Conservation (phyloP, 2,113 vertebrate genomes). For the Herpetotheres cachinnans region DNA sequence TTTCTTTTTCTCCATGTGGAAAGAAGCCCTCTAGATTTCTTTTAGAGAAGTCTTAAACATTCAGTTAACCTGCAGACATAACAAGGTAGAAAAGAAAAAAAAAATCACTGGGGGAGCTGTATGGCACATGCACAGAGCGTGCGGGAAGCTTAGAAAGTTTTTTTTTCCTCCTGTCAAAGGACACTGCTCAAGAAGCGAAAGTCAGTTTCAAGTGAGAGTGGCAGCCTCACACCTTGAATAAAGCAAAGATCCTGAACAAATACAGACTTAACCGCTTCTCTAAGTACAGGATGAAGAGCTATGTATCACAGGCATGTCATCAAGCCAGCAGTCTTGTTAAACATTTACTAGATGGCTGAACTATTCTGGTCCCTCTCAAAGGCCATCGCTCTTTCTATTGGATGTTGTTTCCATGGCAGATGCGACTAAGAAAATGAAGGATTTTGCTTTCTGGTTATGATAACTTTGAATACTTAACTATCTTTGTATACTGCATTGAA, state of each 20-base stretch:
- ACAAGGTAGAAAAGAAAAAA: not conserved
- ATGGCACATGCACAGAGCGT: not conserved
- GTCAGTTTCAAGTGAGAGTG: not conserved
- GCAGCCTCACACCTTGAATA: not conserved
- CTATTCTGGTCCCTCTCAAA: not conserved
- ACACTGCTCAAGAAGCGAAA: not conserved
- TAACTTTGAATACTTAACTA: not conserved
- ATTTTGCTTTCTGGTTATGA: not conserved
- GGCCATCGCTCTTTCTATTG: not conserved
- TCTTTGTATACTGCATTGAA: not conserved
- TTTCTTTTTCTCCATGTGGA: not conserved
- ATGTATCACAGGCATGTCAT: not conserved
- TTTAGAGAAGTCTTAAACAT: not conserved
- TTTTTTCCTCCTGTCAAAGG: not conserved
- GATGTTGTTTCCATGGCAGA: not conserved
- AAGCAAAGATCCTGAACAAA: not conserved
- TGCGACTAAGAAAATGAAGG: not conserved
- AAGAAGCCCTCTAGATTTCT: not conserved
- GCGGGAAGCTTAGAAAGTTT: fast-evolving
- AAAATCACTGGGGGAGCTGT: not conserved
- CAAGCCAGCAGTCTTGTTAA: not conserved
- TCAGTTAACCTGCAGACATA: not conserved
- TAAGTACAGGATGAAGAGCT: not conserved
- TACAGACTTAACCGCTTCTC: not conserved
- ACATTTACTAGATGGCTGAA: not conserved